Evolutionary conservation across 2,113 vertebrate genomes (phyloP).

Genomic region (Cercocebus atys): DNA sequence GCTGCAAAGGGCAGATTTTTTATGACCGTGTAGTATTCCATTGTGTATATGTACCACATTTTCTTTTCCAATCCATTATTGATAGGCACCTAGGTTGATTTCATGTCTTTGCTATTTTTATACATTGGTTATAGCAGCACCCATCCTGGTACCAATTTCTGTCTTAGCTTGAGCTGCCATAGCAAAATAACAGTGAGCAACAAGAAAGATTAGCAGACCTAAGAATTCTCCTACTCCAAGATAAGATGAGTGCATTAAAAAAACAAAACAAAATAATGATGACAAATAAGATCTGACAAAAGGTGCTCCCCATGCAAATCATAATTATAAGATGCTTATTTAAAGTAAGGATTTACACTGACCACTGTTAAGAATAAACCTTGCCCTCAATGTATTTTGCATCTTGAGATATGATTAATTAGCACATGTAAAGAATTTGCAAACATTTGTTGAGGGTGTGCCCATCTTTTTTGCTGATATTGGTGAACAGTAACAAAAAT

Average conservation of each 20-base stretch:
- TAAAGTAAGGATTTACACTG: neutral
- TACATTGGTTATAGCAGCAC: neutral
- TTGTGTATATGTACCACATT: no score
- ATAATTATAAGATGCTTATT: constrained; percentile 11
- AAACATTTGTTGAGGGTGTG: neutral
- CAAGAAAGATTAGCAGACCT: neutral
- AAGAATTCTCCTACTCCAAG: neutral
- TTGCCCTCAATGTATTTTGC: neutral
- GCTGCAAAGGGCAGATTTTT: no score
- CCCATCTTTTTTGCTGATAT: neutral
- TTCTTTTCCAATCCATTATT: no score
- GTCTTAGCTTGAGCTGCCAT: neutral
- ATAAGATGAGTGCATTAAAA: neutral
- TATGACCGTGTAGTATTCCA: no score
- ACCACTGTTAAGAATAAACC: neutral
- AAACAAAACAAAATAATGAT: neutral
- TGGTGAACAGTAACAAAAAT: neutral
- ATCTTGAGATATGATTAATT: neutral
- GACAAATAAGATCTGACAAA: neutral
- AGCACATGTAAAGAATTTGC: neutral
- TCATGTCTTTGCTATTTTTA: neutral
- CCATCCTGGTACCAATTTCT: neutral
- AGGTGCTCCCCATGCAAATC: neutral
- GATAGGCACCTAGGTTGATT: no score
- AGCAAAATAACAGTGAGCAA: neutral